Evolutionary conservation across 2,113 vertebrate species (phyloP), one percentile per base, ranked within the genome.

Genomic region (Platysteira castanea): DNA sequence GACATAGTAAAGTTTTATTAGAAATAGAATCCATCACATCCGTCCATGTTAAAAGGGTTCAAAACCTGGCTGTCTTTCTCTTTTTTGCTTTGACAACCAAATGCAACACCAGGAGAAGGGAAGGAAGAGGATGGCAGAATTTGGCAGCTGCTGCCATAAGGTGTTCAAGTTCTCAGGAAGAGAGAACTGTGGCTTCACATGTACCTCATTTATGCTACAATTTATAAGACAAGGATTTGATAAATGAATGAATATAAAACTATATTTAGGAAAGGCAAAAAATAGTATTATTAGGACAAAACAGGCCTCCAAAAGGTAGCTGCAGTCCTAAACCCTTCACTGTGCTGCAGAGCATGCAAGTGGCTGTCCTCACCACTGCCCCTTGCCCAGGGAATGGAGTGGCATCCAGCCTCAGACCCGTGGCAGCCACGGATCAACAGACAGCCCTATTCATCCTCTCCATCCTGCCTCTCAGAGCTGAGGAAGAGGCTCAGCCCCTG

Each of bases 361-460:
- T 1, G 1, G 5, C 37, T 2, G 1, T 49, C 8, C 10, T 11
- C 15, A 61, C 6, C 53, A 27, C n/a, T 14, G 7, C 21, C 46
- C 28, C 27, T 73, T 82, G 13, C 33, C 30, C 12, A 54, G 26
- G 13, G 33, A 14, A 8, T 0, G 0, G 3, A 12, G 12, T 1
- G 0, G 4, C 35, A 31, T 53, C 37, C 63, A 89, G 20, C 31
- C 64, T 41, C 1, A 0, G 18, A 73, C 14, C 22, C 0, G 0
- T 27, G 44, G 49, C 44, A 87, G 44, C 19, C 9, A 8, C 0
- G 0, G 71, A 11, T 37, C 1, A 1, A 12, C 26, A 65, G 46
- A 42, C 23, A 78, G 39, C 30, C 31, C 44, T 68, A 7, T 9
- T 39, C 31, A 49, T 33, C 49, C 27, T 64, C 78, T 75, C 20